Percentiles rank a stretch among this genome's conserved stretches.
Evolutionary conservation across 2,888 invertebrate species (phyloP).

Genomic region (Phalangium opilio): DNA sequence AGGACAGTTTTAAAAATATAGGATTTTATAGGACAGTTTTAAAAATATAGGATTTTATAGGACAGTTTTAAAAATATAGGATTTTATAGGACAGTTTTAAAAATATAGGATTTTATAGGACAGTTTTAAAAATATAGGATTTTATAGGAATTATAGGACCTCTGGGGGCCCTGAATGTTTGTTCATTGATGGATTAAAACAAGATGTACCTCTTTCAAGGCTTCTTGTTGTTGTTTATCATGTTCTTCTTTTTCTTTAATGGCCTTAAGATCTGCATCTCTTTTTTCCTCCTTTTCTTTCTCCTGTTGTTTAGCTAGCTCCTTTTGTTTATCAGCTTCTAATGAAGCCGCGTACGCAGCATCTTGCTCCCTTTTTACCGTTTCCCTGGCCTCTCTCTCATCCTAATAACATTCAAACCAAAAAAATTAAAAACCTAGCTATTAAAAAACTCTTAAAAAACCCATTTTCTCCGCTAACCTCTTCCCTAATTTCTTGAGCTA

Average conservation of each 20-base stretch:
- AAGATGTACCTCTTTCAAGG: slow-evolving; percentile 53
- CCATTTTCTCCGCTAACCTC: slow-evolving; percentile 44
- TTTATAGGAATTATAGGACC: no score
- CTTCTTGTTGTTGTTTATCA: slow-evolving; percentile 52
- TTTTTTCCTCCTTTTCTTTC: slow-evolving; percentile 54
- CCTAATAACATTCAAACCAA: slow-evolving; percentile 22
- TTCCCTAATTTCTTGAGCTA: slow-evolving; percentile 57
- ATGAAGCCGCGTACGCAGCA: slow-evolving; percentile 74
- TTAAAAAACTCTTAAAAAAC: no score
- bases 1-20: no score
- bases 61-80: no score
- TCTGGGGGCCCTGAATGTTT: no score
- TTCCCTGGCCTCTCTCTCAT: slow-evolving; percentile 75
- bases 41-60: no score
- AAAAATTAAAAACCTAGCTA: no score
- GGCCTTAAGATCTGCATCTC: slow-evolving; percentile 36
- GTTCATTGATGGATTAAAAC: no score
- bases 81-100: no score
- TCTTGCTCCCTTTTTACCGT: slow-evolving; percentile 84
- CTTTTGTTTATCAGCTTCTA: slow-evolving; percentile 53
- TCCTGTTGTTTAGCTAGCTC: slow-evolving; percentile 67
- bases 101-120: no score
- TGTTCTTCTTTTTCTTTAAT: slow-evolving; percentile 44
- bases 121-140: no score
- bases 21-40: no score